A percentile compares a stretch with the other conserved stretches of the same genome.
Conservation (phyloP, 2,888 invertebrate genomes). For the Crematogaster levior region DNA sequence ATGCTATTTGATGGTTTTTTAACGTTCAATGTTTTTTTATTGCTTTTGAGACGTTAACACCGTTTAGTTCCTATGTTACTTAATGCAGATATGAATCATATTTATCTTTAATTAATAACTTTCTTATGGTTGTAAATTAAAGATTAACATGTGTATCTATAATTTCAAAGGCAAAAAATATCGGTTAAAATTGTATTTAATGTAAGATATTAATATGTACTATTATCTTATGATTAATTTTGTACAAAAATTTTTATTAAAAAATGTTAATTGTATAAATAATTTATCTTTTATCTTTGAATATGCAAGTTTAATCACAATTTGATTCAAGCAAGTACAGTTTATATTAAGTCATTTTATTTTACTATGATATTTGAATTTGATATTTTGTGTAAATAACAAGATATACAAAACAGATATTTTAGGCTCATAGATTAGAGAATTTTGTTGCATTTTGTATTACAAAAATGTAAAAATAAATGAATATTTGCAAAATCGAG, state of each 20-base stretch:
- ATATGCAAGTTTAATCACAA: conserved; percentile 36
- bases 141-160: not conserved
- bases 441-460: conserved; percentile 22
- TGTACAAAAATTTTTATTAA: conserved; percentile 64
- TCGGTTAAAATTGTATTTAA: not conserved
- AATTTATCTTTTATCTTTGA: conserved; percentile 20
- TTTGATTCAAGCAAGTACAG: conserved; percentile 26
- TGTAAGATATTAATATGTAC: conserved; percentile 10
- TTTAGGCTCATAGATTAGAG: conserved; percentile 33
- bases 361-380: not conserved
- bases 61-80: conserved; percentile 63
- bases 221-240: conserved; percentile 61
- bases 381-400: conserved; percentile 33
- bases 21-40: not conserved
- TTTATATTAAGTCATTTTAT: not conserved
- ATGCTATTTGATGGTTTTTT: not conserved
- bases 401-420: conserved; percentile 44
- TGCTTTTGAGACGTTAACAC: not conserved
- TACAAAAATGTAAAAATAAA: conserved; percentile 7
- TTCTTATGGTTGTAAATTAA: not conserved
- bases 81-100: conserved; percentile 29
- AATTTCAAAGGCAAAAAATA: conserved; percentile 13
- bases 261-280: conserved; percentile 52
- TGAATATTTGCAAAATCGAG: conserved; percentile 28
- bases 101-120: conserved; percentile 41